These are phyloP conservation scores for Calosoma granatense DNA, from an alignment of 1,140 invertebrate genomes.

Conservation along the genomic window DNA sequence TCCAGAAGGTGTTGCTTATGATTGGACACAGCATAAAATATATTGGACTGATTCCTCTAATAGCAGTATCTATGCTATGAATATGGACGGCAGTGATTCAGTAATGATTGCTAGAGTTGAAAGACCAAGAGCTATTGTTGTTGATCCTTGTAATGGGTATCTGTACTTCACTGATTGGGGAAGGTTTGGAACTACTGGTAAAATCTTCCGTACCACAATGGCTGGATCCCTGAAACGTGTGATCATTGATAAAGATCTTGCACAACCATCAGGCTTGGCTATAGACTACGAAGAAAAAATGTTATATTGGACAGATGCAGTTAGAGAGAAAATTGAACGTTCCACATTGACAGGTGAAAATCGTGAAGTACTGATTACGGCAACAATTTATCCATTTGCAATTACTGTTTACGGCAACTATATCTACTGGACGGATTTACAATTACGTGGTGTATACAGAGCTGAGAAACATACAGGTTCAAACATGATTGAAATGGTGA, in stretches of 20 bases:
- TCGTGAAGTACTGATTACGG: constrained; percentile 66
- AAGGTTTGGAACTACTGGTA: constrained; percentile 81
- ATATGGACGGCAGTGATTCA: constrained; percentile 76
- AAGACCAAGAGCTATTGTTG: constrained; percentile 85
- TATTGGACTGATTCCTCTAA: constrained; percentile 96
- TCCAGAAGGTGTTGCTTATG: constrained; percentile 91
- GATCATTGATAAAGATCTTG: constrained; percentile 82
- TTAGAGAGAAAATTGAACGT: constrained; percentile 93
- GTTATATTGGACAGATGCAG: constrained; percentile 97
- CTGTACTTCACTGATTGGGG: constrained; percentile 93
- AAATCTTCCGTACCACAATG: constrained; percentile 94
- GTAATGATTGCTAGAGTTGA: constrained; percentile 91
- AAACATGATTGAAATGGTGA: constrained; percentile 89
- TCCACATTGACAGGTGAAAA: constrained; percentile 78
- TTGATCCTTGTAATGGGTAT: constrained; percentile 93
- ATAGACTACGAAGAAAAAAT: constrained; percentile 93
- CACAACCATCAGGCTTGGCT: constrained; percentile 90
- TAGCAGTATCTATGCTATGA: constrained; percentile 91
- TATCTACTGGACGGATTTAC: constrained; percentile 97
- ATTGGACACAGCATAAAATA: constrained; percentile 94
- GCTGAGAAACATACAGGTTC: constrained; percentile 96
- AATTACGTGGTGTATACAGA: constrained; percentile 85
- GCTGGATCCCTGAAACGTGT: constrained; percentile 86
- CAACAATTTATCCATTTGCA: constrained; percentile 93
- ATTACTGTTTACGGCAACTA: constrained; percentile 85